Percentiles rank a stretch among this genome's conserved stretches.
phyloP scores from a whole-genome alignment of 2,797 vertebrate species.

The Coregonus sp. region DNA sequence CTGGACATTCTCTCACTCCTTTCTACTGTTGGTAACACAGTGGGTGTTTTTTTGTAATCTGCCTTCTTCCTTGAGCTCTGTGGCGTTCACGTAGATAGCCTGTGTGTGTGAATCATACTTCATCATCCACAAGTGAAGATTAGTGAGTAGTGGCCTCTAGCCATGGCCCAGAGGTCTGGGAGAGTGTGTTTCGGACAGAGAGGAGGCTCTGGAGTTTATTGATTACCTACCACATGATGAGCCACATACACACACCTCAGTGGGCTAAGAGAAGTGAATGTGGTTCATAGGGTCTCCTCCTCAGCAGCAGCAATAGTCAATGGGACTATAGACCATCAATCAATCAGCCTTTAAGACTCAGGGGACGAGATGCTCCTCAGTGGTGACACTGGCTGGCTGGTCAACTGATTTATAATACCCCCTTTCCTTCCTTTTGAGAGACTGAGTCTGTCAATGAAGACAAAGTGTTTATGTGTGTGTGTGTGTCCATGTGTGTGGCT shows the following conservation, averaged over 20 bases:
- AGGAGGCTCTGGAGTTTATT: neutral
- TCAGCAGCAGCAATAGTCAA: conserved; percentile 1
- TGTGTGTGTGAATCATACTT: neutral
- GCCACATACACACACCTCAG: neutral
- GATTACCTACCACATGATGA: neutral
- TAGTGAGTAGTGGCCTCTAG: neutral
- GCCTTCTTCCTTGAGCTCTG: neutral
- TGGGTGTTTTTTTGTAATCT: neutral
- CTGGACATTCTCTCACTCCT: neutral
- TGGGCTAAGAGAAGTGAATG: neutral
- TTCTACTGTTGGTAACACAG: neutral
- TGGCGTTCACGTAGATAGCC: neutral
- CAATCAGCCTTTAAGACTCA: neutral
- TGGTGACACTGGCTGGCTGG: neutral
- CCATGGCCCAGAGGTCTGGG: neutral
- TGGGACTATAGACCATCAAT: neutral
- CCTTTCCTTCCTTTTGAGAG: neutral
- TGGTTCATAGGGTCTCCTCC: neutral
- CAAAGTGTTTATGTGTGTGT: conserved; percentile 11
- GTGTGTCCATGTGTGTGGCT: neutral
- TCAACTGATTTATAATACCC: conserved; percentile 1
- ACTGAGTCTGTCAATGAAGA: neutral
- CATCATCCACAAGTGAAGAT: neutral
- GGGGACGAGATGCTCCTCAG: neutral
- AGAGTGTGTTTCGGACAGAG: neutral